Evolutionary conservation across 2,888 invertebrate genomes (phyloP), one percentile per base, ranked within the genome.

Genomic region (Agonum fuliginosum): DNA sequence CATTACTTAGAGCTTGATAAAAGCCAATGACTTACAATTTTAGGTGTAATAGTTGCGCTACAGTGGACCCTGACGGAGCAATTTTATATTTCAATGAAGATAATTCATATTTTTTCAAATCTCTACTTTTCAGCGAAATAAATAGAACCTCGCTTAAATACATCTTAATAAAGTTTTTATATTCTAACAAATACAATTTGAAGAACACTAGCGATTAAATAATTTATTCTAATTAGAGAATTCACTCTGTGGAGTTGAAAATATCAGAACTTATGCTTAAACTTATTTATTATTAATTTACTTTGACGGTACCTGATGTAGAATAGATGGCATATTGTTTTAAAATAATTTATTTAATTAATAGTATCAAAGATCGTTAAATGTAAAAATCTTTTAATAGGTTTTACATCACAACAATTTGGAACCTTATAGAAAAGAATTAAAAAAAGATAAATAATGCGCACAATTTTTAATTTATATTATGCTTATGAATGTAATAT

Each of bases 141-240:
- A 22, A 24, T 22, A 71, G 17, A 54, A 37, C 37, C 30, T 72
- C 71, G 48, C 71, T 72, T 72, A 22, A 43, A 37, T 54, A 54
- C 27, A 22, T 67, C 34, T 54, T 27, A 30, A 24, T n/a, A 71
- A 19, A 72, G 72, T 30, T 72, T 72, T 72, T 72, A 54, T 72
- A 72, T 72, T 72, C 72, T 72, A 72, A 72, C 72, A 72, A 71
- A 46, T 51, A 51, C 72, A 72, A 54, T 34, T 34, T 37, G 54
- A n/a, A 30, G 34, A n/a, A n/a, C n/a, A 34, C 22, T 72, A 72
- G 72, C 34, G 19, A 30, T 51, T 54, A 54, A 72, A 37, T 72
- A 54, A 54, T 54, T 54, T 69, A 69, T 41, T 41, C 8, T 43
- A 37, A 69, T 54, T 72, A 54, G 54, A 54, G 27, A 51, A 54